A percentile compares a stretch with the other conserved stretches of the same genome.
Evolutionary conservation across 1,140 invertebrate genomes (phyloP).

Genomic region (Hycleus cichorii): DNA sequence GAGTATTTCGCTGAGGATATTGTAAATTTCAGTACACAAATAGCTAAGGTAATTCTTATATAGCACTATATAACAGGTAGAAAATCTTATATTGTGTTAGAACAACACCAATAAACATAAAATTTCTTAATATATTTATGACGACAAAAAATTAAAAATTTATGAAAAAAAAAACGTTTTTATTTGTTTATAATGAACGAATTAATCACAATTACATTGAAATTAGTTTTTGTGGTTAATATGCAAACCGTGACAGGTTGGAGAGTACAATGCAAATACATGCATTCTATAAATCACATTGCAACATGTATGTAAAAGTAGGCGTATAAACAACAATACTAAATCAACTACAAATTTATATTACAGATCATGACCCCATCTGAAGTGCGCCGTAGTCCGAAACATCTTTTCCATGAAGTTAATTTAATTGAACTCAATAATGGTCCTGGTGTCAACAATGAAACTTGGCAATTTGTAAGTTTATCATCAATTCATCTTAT

Average conservation of each 20-base stretch:
- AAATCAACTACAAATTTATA: constrained; percentile 17
- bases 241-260: constrained; percentile 8
- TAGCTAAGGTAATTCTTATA: constrained; percentile 52
- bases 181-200: neutral
- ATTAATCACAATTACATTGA: constrained; percentile 16
- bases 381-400: constrained; percentile 60
- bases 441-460: constrained; percentile 43
- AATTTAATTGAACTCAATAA: constrained; percentile 54
- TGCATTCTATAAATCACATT: constrained; percentile 22
- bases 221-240: constrained; percentile 16
- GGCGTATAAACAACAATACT: constrained; percentile 11
- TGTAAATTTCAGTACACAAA: constrained; percentile 57
- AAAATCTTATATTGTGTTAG: too few species aligned
- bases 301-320: constrained; percentile 18
- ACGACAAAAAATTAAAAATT: too few species aligned
- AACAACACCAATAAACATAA: too few species aligned
- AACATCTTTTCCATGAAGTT: constrained; percentile 67
- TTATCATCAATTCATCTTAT: neutral
- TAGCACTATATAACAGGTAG: neutral
- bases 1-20: constrained; percentile 58
- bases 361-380: constrained; percentile 65
- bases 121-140: too few species aligned
- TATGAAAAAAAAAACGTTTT: too few species aligned
- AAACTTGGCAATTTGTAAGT: constrained; percentile 44
- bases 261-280: constrained; percentile 21